phyloP scores from a whole-genome alignment of 53 echinoderm and acorn worm genomes.

The Pentamera pediparva region DNA sequence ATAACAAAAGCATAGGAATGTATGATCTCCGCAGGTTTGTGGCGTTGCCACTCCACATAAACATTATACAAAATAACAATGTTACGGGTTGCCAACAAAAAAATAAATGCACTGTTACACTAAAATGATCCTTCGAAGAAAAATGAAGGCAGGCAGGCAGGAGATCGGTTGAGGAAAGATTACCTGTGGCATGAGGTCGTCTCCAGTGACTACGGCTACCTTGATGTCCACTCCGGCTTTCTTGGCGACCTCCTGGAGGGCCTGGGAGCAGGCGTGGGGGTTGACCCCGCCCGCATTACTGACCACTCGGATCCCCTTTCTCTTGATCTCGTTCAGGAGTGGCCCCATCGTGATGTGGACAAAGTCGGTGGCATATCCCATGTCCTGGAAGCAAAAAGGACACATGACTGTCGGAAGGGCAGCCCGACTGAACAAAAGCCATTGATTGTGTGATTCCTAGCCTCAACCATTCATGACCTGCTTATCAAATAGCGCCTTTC shows the following conservation, averaged over 20 bases:
- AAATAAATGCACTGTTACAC: too few species aligned
- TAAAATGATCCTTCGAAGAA: too few species aligned
- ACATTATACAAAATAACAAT: too few species aligned
- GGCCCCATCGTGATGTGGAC: constrained; percentile 73
- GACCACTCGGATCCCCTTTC: constrained; percentile 82
- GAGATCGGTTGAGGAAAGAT: not conserved
- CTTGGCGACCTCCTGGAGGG: constrained; percentile 81
- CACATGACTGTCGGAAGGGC: too few species aligned
- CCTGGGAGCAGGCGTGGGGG: constrained; percentile 69
- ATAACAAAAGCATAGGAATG: too few species aligned
- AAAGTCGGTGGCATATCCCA: constrained; percentile 95
- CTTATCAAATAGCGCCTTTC: too few species aligned
- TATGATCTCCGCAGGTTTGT: too few species aligned
- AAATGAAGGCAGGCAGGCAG: too few species aligned
- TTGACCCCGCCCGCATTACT: constrained; percentile 97
- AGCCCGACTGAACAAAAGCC: too few species aligned
- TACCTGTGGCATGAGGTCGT: constrained; percentile 82
- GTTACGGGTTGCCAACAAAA: not conserved
- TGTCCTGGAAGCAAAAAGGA: constrained; percentile 53
- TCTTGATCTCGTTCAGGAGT: constrained; percentile 73
- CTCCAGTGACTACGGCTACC: constrained; percentile 89
- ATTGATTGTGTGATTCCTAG: too few species aligned
- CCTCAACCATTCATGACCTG: too few species aligned
- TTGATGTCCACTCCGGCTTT: constrained; percentile 77
- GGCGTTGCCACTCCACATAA: too few species aligned